Evolutionary conservation across 2,797 vertebrate species (phyloP).

Genomic region (Sylvia borin): DNA sequence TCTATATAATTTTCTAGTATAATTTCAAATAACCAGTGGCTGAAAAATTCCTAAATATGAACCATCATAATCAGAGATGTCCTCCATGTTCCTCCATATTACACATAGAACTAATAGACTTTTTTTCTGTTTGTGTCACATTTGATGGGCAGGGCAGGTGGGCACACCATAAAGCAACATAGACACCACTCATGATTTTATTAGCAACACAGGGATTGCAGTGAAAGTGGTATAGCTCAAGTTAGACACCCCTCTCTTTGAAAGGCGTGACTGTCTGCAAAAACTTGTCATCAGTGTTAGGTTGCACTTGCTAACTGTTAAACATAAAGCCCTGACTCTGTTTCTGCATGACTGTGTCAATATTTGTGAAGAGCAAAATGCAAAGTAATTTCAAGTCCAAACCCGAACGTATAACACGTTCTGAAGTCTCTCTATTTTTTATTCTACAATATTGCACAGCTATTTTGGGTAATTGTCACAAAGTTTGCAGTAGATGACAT

Average conservation of each 20-base stretch:
- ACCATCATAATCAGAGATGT: not conserved
- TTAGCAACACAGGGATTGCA: not conserved
- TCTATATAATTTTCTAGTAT: not conserved
- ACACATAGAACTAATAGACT: not conserved
- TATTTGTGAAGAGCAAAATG: not conserved
- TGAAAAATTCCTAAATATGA: not conserved
- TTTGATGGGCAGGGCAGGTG: not conserved
- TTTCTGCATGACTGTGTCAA: not conserved
- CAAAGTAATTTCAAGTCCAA: not conserved
- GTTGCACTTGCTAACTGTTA: not conserved
- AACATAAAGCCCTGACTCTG: not conserved
- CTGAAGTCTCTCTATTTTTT: not conserved
- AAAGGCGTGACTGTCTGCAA: not conserved
- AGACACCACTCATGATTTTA: not conserved
- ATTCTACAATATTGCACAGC: not conserved
- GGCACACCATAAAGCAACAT: not conserved
- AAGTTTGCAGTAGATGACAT: not conserved
- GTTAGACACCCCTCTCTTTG: not conserved
- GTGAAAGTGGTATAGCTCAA: not conserved
- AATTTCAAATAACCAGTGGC: not conserved
- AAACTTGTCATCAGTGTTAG: not conserved
- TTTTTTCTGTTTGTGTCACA: not conserved
- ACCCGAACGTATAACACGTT: not conserved
- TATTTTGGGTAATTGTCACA: not conserved
- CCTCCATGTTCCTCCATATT: not conserved